phyloP scores from a whole-genome alignment of 2,888 invertebrate genomes.

The Lasioglossum pauxillum region DNA sequence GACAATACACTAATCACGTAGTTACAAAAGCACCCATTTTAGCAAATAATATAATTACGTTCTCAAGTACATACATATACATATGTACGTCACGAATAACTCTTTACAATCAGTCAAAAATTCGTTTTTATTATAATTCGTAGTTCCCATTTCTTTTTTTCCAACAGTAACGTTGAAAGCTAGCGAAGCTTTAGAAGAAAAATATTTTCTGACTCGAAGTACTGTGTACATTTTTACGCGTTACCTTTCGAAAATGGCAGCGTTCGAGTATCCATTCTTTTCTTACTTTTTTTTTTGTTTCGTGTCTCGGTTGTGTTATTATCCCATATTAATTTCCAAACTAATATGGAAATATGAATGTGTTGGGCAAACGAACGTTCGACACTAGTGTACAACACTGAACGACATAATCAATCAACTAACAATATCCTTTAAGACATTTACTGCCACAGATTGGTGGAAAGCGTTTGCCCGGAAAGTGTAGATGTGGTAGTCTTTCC shows the following conservation, averaged over 20 bases:
- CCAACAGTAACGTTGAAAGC: constrained; percentile 62
- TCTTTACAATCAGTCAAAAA: constrained; percentile 64
- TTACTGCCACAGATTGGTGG: constrained; percentile 84
- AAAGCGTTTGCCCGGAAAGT: constrained; percentile 81
- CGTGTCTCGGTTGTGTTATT: constrained; percentile 50
- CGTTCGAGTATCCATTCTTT: constrained; percentile 46
- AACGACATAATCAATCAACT: constrained; percentile 75
- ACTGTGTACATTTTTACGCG: constrained; percentile 53
- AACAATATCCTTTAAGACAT: constrained; percentile 67
- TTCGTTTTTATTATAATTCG: constrained; percentile 52
- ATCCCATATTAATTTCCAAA: constrained; percentile 56
- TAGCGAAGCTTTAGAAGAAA: constrained; percentile 60
- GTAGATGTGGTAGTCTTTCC: constrained; percentile 73
- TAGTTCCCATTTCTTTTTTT: constrained; percentile 39
- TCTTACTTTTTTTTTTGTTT: no score
- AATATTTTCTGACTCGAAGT: constrained; percentile 61
- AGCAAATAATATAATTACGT: constrained; percentile 61
- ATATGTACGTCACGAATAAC: constrained; percentile 59
- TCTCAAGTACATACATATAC: constrained; percentile 46
- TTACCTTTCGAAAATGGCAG: constrained; percentile 51
- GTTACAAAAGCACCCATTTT: constrained; percentile 69
- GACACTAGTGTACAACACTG: constrained; percentile 75
- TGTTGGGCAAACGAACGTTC: constrained; percentile 60
- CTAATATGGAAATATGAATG: constrained; percentile 59
- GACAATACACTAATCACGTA: constrained; percentile 53